A percentile compares a stretch with the other conserved stretches of the same genome.
These are phyloP conservation scores for Phrynocephalus versicolor DNA, from an alignment of 2,113 vertebrate species.

Conservation along the genomic window DNA sequence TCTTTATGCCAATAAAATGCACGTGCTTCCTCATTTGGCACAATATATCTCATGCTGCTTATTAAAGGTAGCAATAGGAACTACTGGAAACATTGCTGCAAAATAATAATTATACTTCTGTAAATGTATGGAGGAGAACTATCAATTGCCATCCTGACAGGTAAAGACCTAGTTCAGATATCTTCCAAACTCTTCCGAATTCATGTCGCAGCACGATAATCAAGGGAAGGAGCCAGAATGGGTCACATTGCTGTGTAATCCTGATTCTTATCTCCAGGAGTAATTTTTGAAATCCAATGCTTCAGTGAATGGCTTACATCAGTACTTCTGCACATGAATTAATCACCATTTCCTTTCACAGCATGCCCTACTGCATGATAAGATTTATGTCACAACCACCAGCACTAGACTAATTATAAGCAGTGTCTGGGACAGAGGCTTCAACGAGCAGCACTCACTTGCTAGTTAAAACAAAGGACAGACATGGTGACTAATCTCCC, in stretches of 20 bases:
- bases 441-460: neutral
- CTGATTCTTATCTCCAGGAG: slow-evolving; percentile 1
- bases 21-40: neutral
- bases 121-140: neutral
- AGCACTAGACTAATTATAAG: neutral
- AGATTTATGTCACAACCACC: neutral
- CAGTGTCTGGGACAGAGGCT: neutral
- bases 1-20: neutral
- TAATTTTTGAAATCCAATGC: neutral
- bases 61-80: neutral
- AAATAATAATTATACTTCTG: too few relatives aligned
- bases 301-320: neutral
- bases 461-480: neutral
- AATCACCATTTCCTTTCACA: neutral
- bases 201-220: neutral
- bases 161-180: neutral
- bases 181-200: neutral
- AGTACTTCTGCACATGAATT: neutral
- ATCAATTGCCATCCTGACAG: neutral
- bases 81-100: neutral
- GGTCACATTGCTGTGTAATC: neutral
- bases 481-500: neutral
- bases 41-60: neutral
- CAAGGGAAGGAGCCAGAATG: neutral
- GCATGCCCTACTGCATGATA: neutral